These are phyloP conservation scores for Palythoa heliodiscus DNA, from an alignment of 92 coral and sea anemone genomes.

Conservation along the genomic window DNA sequence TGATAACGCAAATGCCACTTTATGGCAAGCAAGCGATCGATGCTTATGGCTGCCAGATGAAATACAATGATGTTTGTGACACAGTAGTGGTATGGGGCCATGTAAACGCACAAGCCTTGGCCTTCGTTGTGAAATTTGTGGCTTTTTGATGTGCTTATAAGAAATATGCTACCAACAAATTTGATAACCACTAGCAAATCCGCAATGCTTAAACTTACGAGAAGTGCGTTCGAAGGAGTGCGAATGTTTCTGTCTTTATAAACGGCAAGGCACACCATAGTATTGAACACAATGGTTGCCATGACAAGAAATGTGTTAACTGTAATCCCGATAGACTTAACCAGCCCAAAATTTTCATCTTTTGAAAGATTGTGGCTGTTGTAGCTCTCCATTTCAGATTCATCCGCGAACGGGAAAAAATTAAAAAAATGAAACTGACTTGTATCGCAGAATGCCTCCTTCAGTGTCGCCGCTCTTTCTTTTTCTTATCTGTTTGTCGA, in stretches of 20 bases:
- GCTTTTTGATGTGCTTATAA: not conserved
- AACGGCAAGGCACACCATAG: slow-evolving; percentile 16
- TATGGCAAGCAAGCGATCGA: slow-evolving; percentile 37
- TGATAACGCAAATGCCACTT: slow-evolving; percentile 29
- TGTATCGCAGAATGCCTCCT: not conserved
- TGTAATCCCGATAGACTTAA: not conserved
- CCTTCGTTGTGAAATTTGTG: not conserved
- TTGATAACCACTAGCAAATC: slow-evolving; percentile 10
- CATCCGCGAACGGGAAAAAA: not conserved
- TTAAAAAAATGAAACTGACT: not conserved
- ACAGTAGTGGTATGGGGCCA: slow-evolving; percentile 20
- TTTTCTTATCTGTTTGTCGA: not conserved
- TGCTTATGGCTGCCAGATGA: slow-evolving; percentile 36
- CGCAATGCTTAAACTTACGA: slow-evolving; percentile 22
- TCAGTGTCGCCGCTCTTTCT: not conserved
- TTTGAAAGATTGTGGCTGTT: not conserved
- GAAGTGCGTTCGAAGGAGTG: slow-evolving; percentile 28
- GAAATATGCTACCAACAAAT: not conserved
- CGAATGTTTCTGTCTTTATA: slow-evolving; percentile 27
- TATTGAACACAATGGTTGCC: slow-evolving; percentile 20
- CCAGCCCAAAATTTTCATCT: not conserved
- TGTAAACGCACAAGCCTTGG: not conserved
- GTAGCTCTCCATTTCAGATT: not conserved
- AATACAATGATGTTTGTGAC: slow-evolving; percentile 1
- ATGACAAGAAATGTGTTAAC: not conserved